phyloP scores from a whole-genome alignment of 2,888 invertebrate genomes.

The Quadriops clusia region DNA sequence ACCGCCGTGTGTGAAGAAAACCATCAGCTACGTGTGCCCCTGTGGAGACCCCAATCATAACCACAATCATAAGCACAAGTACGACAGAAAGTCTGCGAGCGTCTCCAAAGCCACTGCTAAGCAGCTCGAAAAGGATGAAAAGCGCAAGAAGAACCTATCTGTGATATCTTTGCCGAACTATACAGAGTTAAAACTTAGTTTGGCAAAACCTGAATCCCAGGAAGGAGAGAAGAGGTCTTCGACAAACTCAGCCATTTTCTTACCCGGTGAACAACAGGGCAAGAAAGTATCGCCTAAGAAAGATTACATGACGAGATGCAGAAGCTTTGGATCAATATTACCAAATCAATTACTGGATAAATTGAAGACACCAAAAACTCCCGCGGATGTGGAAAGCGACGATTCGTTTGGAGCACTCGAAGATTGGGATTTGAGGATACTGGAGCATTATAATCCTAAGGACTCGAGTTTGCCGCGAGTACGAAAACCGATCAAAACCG shows the following conservation, averaged over 20 bases:
- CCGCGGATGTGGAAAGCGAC: constrained; percentile 35
- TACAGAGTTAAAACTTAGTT: constrained; percentile 36
- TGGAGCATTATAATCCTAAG: constrained; percentile 37
- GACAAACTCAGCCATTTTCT: constrained; percentile 25
- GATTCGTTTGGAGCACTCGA: constrained; percentile 39
- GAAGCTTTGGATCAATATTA: constrained; percentile 38
- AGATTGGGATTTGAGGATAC: constrained; percentile 40
- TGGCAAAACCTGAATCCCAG: constrained; percentile 25
- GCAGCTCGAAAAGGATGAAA: constrained; percentile 20
- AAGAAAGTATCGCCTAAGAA: constrained; percentile 12
- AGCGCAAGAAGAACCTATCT: constrained; percentile 38
- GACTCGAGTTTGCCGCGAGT: constrained; percentile 34
- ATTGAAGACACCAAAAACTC: constrained; percentile 27
- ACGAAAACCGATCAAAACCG: constrained; percentile 18
- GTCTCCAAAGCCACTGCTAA: constrained; percentile 14
- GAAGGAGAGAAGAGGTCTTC: constrained; percentile 20
- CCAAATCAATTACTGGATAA: constrained; percentile 36
- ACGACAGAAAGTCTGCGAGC: constrained; percentile 6
- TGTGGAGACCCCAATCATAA: constrained; percentile 25
- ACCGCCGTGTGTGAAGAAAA: constrained; percentile 31
- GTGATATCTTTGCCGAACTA: constrained; percentile 43
- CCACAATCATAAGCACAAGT: constrained; percentile 12
- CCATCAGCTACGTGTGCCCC: constrained; percentile 33
- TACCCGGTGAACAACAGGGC: constrained; percentile 27
- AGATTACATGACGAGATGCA: constrained; percentile 36